Percentiles rank a stretch among this genome's conserved stretches.
Conservation (phyloP, 1,140 invertebrate genomes). For the Dendroctonus ponderosae region DNA sequence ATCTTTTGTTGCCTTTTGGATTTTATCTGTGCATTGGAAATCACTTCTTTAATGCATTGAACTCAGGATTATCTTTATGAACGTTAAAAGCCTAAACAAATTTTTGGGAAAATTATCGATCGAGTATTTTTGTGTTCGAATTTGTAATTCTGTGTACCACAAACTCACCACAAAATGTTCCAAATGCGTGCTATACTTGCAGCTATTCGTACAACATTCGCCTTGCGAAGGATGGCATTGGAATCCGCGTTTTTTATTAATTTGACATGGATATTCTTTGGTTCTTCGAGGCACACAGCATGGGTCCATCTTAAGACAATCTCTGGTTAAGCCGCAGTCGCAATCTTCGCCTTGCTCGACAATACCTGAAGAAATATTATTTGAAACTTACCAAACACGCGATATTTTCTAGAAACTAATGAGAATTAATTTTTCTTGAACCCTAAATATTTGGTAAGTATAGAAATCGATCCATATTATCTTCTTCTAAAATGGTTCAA, state of each 20-base stretch:
- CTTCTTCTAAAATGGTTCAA: no score
- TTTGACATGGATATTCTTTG: slow-evolving; percentile 24
- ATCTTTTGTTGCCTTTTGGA: no score
- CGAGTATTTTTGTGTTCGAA: no score
- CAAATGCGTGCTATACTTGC: slow-evolving; percentile 48
- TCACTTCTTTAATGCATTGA: no score
- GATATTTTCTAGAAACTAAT: not conserved
- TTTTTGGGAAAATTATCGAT: no score
- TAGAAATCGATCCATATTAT: no score
- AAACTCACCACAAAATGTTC: slow-evolving; percentile 42
- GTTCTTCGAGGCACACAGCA: slow-evolving; percentile 37
- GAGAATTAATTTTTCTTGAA: not conserved
- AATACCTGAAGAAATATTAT: slow-evolving; percentile 28
- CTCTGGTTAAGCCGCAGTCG: slow-evolving; percentile 38
- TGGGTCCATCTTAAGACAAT: slow-evolving; percentile 35
- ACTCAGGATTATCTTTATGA: no score
- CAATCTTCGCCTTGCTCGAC: slow-evolving; percentile 39
- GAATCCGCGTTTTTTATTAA: slow-evolving; percentile 41
- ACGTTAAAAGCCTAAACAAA: no score
- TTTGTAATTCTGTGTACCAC: not conserved
- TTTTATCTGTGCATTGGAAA: no score
- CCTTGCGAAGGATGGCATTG: slow-evolving; percentile 55
- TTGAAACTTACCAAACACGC: not conserved
- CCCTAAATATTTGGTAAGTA: not conserved
- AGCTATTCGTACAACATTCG: slow-evolving; percentile 50